phyloP scores from a whole-genome alignment of 2,888 invertebrate species.

The Euphydryas editha region DNA sequence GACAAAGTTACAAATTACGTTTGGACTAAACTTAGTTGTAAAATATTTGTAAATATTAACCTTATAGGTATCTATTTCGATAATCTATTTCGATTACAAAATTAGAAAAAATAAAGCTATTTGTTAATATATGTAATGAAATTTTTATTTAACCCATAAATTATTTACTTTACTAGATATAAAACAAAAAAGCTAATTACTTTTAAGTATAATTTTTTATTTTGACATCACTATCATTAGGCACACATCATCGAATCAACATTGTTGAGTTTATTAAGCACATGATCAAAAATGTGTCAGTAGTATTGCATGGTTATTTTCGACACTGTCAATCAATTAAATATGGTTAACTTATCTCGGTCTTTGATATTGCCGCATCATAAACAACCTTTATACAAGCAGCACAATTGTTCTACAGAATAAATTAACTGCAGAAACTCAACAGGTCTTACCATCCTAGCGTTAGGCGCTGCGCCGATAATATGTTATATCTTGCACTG shows the following conservation, averaged over 20 bases:
- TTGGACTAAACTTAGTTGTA: neutral
- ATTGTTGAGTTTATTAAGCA: neutral
- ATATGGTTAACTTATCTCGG: constrained; percentile 43
- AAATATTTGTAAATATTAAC: neutral
- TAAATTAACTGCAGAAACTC: constrained; percentile 49
- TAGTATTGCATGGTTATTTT: constrained; percentile 20
- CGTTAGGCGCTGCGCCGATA: constrained; percentile 8
- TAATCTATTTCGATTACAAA: no score
- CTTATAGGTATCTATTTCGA: no score
- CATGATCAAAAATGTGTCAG: neutral
- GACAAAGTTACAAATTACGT: constrained; percentile 6
- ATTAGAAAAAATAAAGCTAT: no score
- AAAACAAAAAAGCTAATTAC: no score
- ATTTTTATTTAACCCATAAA: neutral
- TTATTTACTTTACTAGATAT: neutral
- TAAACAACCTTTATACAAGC: constrained; percentile 51
- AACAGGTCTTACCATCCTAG: constrained; percentile 21
- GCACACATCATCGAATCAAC: no score
- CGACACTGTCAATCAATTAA: constrained; percentile 36
- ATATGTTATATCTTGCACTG: constrained; percentile 1
- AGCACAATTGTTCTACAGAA: constrained; percentile 52
- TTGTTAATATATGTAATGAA: neutral
- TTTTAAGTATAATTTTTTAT: no score
- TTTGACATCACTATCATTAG: no score
- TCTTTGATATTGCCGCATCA: constrained; percentile 53